Percentiles rank a stretch among this genome's conserved stretches.
Evolutionary conservation across 2,797 vertebrate genomes (phyloP).

Genomic region (Chloroceryle inda): DNA sequence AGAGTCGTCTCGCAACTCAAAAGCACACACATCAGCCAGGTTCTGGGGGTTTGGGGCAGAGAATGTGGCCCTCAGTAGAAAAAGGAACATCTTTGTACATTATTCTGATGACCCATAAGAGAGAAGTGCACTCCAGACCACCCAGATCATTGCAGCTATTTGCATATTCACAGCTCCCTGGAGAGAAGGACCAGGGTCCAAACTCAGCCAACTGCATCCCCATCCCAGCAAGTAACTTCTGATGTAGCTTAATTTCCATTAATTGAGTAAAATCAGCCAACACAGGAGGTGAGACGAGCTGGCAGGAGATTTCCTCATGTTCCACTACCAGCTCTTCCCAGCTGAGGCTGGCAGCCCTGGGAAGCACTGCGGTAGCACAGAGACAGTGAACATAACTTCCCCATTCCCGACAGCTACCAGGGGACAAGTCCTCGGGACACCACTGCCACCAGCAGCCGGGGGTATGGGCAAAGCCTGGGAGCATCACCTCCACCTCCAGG

Average conservation of each 20-base stretch:
- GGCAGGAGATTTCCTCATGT: not conserved
- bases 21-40: not conserved
- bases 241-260: not conserved
- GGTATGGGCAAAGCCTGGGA: not conserved
- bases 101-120: rapidly evolving
- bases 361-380: rapidly evolving
- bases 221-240: not conserved
- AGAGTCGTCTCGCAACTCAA: not conserved
- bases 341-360: not conserved
- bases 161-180: rapidly evolving
- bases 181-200: not conserved
- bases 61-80: rapidly evolving
- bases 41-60: not conserved
- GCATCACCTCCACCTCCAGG: not conserved
- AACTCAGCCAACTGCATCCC: not conserved
- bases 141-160: not conserved
- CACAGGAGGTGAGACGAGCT: not conserved
- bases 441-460: not conserved
- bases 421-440: not conserved
- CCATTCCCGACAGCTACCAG: not conserved
- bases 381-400: not conserved
- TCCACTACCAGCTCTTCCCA: not conserved
- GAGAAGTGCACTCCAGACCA: not conserved
- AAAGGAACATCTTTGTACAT: not conserved
- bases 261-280: not conserved